Conservation (phyloP, 2,888 invertebrate genomes). For the Callyntrura sp. region DNA sequence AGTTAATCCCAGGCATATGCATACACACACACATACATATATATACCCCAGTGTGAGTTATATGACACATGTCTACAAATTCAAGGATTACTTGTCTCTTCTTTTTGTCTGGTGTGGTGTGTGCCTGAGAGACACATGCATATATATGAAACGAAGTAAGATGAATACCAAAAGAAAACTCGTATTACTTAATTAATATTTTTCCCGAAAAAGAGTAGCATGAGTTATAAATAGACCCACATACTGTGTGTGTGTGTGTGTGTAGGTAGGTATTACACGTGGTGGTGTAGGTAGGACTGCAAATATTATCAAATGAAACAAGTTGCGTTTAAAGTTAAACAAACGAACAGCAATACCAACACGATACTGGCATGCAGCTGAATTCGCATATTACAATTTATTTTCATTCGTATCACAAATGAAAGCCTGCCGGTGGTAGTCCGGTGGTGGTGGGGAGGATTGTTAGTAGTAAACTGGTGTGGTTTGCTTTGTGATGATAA, state of each 20-base stretch:
- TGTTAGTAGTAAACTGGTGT: not conserved
- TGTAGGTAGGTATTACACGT: no score
- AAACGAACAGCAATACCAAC: conserved; percentile 5
- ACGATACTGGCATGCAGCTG: no score
- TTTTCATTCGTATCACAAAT: conserved; percentile 47
- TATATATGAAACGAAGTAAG: not conserved
- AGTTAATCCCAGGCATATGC: no score
- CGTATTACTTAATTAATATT: conserved; percentile 17
- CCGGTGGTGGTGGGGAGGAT: no score
- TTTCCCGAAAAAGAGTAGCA: conserved; percentile 1
- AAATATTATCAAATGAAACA: conserved; percentile 26
- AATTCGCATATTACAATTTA: conserved; percentile 4
- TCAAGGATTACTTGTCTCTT: no score
- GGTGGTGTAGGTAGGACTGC: not conserved
- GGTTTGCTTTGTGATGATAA: not conserved
- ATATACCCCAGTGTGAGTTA: no score
- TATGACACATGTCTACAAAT: no score
- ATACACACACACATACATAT: no score
- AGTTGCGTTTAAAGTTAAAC: not conserved
- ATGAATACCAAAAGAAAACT: not conserved
- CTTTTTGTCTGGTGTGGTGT: no score
- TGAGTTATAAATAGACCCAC: not conserved
- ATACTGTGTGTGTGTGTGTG: no score
- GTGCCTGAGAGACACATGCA: not conserved
- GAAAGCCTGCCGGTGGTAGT: conserved; percentile 31